Evolutionary conservation across 2,888 invertebrate genomes (phyloP), one percentile per base, ranked within the genome.

Genomic region (Junonia oenone): DNA sequence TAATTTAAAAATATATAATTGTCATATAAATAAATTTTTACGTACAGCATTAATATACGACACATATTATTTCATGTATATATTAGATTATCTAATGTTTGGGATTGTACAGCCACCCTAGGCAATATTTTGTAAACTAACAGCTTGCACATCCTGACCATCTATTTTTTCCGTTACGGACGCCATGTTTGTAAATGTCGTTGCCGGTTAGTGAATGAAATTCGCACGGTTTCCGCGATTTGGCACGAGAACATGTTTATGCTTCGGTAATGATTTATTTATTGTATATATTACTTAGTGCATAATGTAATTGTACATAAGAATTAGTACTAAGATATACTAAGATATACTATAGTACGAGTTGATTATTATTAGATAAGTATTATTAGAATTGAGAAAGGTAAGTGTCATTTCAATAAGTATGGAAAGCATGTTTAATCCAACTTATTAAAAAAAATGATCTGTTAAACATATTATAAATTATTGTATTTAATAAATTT

Each of bases 71-170:
- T 33, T 33, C 11, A 3, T 4, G n/a, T 33, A 3, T 43, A 26
- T 13, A 29, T 27, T 51, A 46, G 35, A 33, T 51, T 55, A 63
- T 69, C 72, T 74, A 75, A 72, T 75, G 75, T 75, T 67, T 66
- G 61, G 63, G 66, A 67, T 64, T 66, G 67, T 69, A 58, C 78
- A 80, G 80, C 79, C 84, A 81, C 84, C 84, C 83, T 83, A 72
- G 77, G 73, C 79, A 75, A 78, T 89, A 80, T 89, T 89, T 80
- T 80, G 86, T 88, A 89, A 89, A 89, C 88, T 77, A 73, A 73
- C 58, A 67, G 67, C 69, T 57, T 63, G 69, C 64, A 82, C 81
- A 84, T 89, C 88, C 88, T 87, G 89, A 83, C 78, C 67, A 69
- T 71, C 74, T 87, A 88, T 89, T 89, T 89, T 89, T 89, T 89